Evolutionary conservation across 2,888 invertebrate species (phyloP).

Genomic region (Anodontia alba): DNA sequence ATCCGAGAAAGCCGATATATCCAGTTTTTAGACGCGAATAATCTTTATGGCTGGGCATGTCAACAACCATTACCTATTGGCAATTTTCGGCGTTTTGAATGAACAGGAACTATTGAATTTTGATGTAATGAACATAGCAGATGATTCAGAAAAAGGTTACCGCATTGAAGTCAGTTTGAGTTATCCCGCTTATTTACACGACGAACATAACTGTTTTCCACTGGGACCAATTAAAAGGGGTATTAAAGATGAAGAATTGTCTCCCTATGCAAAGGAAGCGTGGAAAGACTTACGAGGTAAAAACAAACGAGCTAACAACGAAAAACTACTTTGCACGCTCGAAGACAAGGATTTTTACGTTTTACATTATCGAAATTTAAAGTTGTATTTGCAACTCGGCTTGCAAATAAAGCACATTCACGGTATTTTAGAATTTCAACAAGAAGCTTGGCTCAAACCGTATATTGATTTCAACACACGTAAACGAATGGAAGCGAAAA

Average conservation of each 20-base stretch:
- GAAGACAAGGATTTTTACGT: not conserved
- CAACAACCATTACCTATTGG: not conserved
- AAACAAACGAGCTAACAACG: not conserved
- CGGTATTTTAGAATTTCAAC: slow-evolving; percentile 75
- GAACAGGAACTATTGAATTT: not conserved
- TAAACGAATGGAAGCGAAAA: slow-evolving; percentile 21
- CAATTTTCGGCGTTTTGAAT: not conserved
- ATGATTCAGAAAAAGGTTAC: not conserved
- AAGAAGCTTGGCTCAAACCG: slow-evolving; percentile 77
- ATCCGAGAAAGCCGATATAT: not conserved
- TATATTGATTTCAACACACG: slow-evolving; percentile 79
- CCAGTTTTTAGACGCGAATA: slow-evolving; percentile 3
- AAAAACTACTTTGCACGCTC: not conserved
- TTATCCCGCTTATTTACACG: not conserved
- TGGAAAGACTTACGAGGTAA: not conserved
- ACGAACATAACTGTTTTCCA: not conserved
- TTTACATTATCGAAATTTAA: not conserved
- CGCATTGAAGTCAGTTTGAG: not conserved
- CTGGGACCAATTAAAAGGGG: not conserved
- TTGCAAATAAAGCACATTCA: slow-evolving; percentile 71
- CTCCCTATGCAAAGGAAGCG: not conserved
- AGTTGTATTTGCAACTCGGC: slow-evolving; percentile 50
- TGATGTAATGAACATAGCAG: not conserved
- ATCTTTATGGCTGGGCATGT: slow-evolving; percentile 16
- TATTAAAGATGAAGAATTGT: not conserved